phyloP scores from a whole-genome alignment of 2,797 vertebrate species.

The Borostomias antarcticus region DNA sequence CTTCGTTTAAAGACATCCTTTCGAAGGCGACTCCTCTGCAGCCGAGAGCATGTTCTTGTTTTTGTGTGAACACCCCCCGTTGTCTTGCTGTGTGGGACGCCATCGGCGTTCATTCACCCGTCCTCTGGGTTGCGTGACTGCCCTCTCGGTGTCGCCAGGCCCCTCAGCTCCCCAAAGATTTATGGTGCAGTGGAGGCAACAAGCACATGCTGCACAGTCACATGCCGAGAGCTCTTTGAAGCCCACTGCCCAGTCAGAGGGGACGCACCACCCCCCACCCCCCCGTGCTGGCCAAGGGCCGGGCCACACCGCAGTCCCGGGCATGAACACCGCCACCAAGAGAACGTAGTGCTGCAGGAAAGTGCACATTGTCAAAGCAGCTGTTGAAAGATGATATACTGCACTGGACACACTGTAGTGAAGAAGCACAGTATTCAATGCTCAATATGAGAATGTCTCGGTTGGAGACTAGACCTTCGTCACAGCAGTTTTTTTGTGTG shows the following conservation, averaged over 20 bases:
- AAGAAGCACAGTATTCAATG: too few species aligned
- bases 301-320: conserved; percentile 22
- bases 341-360: background rate
- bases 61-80: too few species aligned
- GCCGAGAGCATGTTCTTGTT: background rate
- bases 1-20: too few species aligned
- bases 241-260: conserved; percentile 26
- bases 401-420: background rate
- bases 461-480: background rate
- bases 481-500: background rate
- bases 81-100: background rate
- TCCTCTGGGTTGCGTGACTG: background rate
- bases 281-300: conserved; percentile 38
- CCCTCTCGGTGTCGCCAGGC: conserved; percentile 1
- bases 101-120: conserved; percentile 14
- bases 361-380: conserved; percentile 4
- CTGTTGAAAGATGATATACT: conserved; percentile 13
- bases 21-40: background rate
- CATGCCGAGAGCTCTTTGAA: conserved; percentile 57
- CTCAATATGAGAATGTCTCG: background rate
- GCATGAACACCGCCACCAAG: conserved; percentile 25
- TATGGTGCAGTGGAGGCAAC: conserved; percentile 35
- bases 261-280: conserved; percentile 24
- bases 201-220: conserved; percentile 48
- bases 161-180: conserved; percentile 43